Conservation (phyloP, 2,888 invertebrate genomes). For the Zootermopsis nevadensis region DNA sequence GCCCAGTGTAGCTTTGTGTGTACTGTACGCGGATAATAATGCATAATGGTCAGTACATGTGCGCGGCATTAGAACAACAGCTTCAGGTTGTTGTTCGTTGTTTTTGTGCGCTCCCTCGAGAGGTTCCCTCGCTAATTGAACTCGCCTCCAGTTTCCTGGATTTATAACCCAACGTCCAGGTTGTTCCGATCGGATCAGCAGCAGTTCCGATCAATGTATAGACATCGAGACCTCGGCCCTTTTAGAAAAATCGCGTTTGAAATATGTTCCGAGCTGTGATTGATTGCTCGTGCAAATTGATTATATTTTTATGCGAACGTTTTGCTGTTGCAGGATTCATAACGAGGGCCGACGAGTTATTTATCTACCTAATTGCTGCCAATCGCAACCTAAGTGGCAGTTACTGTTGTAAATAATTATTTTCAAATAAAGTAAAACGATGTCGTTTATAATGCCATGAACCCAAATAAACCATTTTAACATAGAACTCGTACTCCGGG, state of each 20-base stretch:
- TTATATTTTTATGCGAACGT: constrained; percentile 6
- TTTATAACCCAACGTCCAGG: not conserved
- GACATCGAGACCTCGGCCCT: not conserved
- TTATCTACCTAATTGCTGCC: not conserved
- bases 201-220: not conserved
- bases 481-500: too few species aligned
- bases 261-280: constrained; percentile 2
- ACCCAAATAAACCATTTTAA: too few species aligned
- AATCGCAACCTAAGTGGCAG: not conserved
- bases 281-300: constrained; percentile 20
- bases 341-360: not conserved
- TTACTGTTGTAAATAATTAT: not conserved
- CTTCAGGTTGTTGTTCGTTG: constrained; percentile 34
- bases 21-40: not conserved
- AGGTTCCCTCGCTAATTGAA: constrained; percentile 39
- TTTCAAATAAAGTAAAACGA: not conserved
- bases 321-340: not conserved
- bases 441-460: too few species aligned
- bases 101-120: constrained; percentile 33
- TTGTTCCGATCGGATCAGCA: not conserved
- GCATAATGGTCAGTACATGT: constrained; percentile 4
- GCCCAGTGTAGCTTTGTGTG: not conserved
- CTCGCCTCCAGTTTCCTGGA: constrained; percentile 29
- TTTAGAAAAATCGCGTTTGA: not conserved
- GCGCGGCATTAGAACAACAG: constrained; percentile 6